phyloP scores from a whole-genome alignment of 2,888 invertebrate genomes.

The Synanthedon formicaeformis region DNA sequence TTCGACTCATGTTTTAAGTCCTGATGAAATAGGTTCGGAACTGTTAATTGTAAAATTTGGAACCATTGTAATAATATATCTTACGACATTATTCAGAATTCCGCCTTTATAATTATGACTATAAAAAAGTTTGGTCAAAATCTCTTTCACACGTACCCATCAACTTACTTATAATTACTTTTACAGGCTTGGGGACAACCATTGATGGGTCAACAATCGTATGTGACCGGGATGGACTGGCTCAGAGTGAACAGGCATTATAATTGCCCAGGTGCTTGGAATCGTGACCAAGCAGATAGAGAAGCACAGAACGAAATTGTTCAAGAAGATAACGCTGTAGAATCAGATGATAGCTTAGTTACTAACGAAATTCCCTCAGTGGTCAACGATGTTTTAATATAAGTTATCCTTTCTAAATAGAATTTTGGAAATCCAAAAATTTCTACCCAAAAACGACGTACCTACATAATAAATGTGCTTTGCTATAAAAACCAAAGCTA shows the following conservation, averaged over 20 bases:
- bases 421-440: no score
- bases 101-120: no score
- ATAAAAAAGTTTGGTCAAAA: no score
- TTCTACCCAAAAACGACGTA: not conserved
- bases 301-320: not conserved
- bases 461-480: not conserved
- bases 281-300: conserved; percentile 1
- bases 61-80: no score
- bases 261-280: conserved; percentile 25
- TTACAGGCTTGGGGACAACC: no score
- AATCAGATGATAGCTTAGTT: not conserved
- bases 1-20: no score
- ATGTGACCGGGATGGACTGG: conserved; percentile 30
- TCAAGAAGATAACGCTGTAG: not conserved
- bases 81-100: no score
- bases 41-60: no score
- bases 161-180: no score
- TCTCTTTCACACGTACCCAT: no score
- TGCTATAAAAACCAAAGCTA: no score
- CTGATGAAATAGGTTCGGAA: no score
- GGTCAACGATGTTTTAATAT: not conserved
- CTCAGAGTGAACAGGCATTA: conserved; percentile 31
- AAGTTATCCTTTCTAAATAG: not conserved
- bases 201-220: conserved; percentile 29
- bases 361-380: not conserved